phyloP scores from a whole-genome alignment of 2,888 invertebrate genomes.

The Dasysyrphus albostriatus region DNA sequence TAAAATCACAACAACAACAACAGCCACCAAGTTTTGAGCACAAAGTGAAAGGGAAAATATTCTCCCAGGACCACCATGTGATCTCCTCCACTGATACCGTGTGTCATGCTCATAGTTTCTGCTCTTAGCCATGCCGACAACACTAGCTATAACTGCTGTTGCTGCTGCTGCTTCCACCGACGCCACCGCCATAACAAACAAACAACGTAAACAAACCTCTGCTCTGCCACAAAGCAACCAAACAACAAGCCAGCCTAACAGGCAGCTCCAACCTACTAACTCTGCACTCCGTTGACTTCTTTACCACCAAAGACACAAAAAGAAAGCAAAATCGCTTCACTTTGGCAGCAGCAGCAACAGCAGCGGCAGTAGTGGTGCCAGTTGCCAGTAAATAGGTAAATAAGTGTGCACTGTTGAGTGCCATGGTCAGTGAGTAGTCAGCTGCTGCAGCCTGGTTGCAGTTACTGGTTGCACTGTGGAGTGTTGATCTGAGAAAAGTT shows the following conservation, averaged over 20 bases:
- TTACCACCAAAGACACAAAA: conserved; percentile 54
- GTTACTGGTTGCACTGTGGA: conserved; percentile 51
- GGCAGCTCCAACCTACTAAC: conserved; percentile 53
- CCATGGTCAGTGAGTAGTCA: conserved; percentile 76
- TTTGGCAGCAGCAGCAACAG: conserved; percentile 8
- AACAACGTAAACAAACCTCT: conserved; percentile 73
- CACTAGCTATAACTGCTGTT: conserved; percentile 53
- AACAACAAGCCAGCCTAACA: conserved; percentile 53
- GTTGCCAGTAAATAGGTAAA: conserved; percentile 57
- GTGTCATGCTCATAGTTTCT: conserved; percentile 73
- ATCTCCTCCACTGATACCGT: conserved; percentile 71
- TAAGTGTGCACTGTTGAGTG: conserved; percentile 71
- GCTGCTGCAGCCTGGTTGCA: conserved; percentile 64
- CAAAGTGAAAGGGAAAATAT: conserved; percentile 76
- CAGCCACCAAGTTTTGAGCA: conserved; percentile 56
- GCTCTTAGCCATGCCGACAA: conserved; percentile 74
- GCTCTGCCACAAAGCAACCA: conserved; percentile 53
- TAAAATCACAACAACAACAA: conserved; percentile 27
- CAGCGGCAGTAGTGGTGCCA: not conserved
- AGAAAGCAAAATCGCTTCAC: conserved; percentile 71
- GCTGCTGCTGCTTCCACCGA: conserved; percentile 45
- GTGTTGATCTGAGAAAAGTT: conserved; percentile 67
- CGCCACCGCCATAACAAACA: conserved; percentile 70
- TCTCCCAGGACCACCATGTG: conserved; percentile 75
- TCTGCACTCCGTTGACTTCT: conserved; percentile 34